Conservation (phyloP, 2,888 invertebrate genomes). For the Gnatocerus cornutus region DNA sequence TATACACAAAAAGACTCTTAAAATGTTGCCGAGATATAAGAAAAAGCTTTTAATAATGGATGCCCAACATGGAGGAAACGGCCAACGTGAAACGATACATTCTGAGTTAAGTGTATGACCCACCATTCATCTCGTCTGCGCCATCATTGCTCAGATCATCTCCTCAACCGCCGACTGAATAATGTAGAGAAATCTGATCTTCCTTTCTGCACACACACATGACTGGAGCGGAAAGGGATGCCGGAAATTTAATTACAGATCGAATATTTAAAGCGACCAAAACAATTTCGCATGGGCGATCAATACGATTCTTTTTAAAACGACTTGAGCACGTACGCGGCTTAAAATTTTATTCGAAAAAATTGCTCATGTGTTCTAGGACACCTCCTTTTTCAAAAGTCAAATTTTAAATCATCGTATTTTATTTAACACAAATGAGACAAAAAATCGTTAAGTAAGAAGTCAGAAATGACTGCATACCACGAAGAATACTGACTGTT, state of each 20-base stretch:
- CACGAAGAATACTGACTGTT: too few relatives aligned
- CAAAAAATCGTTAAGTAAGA: too few relatives aligned
- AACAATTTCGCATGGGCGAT: too few relatives aligned
- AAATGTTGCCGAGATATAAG: slow-evolving; percentile 31
- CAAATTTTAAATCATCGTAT: too few relatives aligned
- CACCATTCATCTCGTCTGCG: slow-evolving; percentile 30
- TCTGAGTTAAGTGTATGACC: slow-evolving; percentile 44
- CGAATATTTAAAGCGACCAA: not conserved
- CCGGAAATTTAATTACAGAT: slow-evolving; percentile 5
- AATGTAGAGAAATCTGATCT: slow-evolving; percentile 34
- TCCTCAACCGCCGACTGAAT: slow-evolving; percentile 34
- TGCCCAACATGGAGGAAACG: slow-evolving; percentile 29
- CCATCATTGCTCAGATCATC: slow-evolving; percentile 39
- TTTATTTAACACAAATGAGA: too few relatives aligned
- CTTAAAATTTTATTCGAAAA: too few relatives aligned
- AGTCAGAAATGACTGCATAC: too few relatives aligned
- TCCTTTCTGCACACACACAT: not conserved
- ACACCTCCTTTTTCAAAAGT: too few relatives aligned
- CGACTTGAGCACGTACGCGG: too few relatives aligned
- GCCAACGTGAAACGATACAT: slow-evolving; percentile 34
- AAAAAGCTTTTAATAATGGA: slow-evolving; percentile 45
- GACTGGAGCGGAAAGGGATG: not conserved
- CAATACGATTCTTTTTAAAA: too few relatives aligned
- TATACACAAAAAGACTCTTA: slow-evolving; percentile 43
- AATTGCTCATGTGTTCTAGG: too few relatives aligned